Base-by-base conservation (phyloP, 2,888 invertebrate genomes). In the Enoplolaimus lenunculus region DNA sequence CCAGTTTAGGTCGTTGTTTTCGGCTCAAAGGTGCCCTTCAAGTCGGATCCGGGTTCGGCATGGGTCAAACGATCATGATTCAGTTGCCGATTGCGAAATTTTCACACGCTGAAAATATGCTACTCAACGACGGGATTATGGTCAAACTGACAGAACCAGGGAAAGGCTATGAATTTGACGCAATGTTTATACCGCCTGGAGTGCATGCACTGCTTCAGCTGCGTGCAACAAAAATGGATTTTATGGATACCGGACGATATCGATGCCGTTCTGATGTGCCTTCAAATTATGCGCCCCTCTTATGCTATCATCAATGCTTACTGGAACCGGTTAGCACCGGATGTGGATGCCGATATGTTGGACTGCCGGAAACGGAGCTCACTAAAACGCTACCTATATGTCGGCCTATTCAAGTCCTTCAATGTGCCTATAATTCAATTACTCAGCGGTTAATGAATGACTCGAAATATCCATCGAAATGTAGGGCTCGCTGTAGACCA, bases 61-160 rank as follows among this genome's bases (percentile, higher is more conserved):
- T 28, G 30, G 64, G 64, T 62, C 29, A 30, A 31, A 62, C 30
- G 30, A 30, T 62, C 16, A 28, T 62, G 64, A 62, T 62, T 13
- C 30, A 62, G 30, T 28, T 62, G 30, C 64, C 64, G 30, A 28
- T 62, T 13, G 7, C 29, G 28, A 62, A 62, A 62, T 62, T 16
- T 62, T 30, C 33, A 7, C 64, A 30, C 29, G 29, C 64, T 7
- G 64, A 62, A 30, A 62, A 62, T 31, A 62, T 62, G 69, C 75
- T 77, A 73, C 73, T 76, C 3, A 77, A 76, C 71, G 75, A 78
- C 71, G 78, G 78, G 29, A 74, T 78, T 3, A 74, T 74, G 3
- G 73, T 78, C 7, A 78, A 78, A 68, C 69, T 78, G n/a, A 77
- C 75, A 1, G 77, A 75, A 34, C 69, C 71, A 7, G 74, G 73